Conservation (phyloP, 2,797 vertebrate species). For the Podarcis lilfordi region DNA sequence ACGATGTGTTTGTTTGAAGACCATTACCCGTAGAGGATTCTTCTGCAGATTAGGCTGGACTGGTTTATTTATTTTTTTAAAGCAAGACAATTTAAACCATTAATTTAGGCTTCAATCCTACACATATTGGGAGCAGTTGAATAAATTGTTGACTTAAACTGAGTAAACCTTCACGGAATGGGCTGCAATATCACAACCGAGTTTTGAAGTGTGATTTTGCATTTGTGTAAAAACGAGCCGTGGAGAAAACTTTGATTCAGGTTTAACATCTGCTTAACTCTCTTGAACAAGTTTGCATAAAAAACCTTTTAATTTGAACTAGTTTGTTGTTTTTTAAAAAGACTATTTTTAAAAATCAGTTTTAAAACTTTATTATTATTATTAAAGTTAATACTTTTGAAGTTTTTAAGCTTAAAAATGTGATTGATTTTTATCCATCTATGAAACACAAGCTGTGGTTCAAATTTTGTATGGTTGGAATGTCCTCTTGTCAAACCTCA, state of each 20-base stretch:
- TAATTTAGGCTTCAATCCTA: not conserved
- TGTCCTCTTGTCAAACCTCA: not conserved
- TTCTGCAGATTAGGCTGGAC: not conserved
- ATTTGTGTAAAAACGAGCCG: not conserved
- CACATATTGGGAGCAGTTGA: not conserved
- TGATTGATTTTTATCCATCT: not conserved
- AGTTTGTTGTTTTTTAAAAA: not conserved
- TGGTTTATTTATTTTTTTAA: not conserved
- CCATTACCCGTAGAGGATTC: not conserved
- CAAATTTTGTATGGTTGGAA: not conserved
- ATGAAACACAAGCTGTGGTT: not conserved
- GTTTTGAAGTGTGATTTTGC: not conserved
- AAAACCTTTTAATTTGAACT: not conserved
- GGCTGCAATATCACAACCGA: not conserved
- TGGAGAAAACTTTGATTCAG: not conserved
- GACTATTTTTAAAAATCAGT: too few relatives aligned
- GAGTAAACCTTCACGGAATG: not conserved
- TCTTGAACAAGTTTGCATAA: not conserved
- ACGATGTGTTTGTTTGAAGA: not conserved
- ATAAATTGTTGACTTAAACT: too few relatives aligned
- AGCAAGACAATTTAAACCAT: not conserved
- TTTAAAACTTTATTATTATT: not conserved
- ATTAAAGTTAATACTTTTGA: not conserved
- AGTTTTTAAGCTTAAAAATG: too few relatives aligned
- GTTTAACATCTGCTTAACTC: not conserved